Percentiles rank a stretch among this genome's conserved stretches.
phyloP scores from a whole-genome alignment of 2,113 vertebrate genomes.

The Pardalotus punctatus region DNA sequence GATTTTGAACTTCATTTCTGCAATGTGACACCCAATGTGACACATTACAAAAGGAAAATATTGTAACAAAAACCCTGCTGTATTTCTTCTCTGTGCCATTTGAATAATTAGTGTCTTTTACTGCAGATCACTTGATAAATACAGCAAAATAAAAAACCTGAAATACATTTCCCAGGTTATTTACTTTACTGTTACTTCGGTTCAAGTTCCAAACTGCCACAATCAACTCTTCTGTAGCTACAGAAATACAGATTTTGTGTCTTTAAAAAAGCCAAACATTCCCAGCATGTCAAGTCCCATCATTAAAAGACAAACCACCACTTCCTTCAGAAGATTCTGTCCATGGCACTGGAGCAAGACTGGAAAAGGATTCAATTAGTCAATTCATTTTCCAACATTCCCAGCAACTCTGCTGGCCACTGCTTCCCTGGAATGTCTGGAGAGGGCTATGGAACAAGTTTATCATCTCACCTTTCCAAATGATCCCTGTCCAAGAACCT shows the following conservation, averaged over 20 bases:
- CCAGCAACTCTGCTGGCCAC: not conserved
- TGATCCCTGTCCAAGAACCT: slow-evolving; percentile 96
- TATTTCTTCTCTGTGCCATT: not conserved
- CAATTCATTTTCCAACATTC: not conserved
- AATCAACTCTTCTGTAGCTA: not conserved
- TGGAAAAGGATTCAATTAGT: not conserved
- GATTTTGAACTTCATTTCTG: not conserved
- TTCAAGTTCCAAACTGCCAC: not conserved
- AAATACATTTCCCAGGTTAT: not conserved
- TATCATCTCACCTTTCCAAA: slow-evolving; percentile 89
- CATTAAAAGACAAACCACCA: not conserved
- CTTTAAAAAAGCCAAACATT: not conserved
- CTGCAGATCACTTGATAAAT: not conserved
- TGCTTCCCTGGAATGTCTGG: not conserved
- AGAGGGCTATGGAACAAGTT: not conserved
- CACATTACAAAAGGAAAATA: not conserved
- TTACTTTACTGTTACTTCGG: not conserved
- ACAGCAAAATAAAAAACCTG: not conserved
- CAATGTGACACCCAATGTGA: not conserved
- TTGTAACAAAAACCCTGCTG: not conserved
- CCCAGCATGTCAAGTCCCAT: not conserved
- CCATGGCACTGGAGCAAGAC: not conserved
- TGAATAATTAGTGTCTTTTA: not conserved
- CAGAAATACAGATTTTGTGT: not conserved
- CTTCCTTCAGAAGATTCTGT: not conserved